phyloP scores from a whole-genome alignment of 37 sponge, comb jelly and placozoan species.

The Eunapius fragilis region DNA sequence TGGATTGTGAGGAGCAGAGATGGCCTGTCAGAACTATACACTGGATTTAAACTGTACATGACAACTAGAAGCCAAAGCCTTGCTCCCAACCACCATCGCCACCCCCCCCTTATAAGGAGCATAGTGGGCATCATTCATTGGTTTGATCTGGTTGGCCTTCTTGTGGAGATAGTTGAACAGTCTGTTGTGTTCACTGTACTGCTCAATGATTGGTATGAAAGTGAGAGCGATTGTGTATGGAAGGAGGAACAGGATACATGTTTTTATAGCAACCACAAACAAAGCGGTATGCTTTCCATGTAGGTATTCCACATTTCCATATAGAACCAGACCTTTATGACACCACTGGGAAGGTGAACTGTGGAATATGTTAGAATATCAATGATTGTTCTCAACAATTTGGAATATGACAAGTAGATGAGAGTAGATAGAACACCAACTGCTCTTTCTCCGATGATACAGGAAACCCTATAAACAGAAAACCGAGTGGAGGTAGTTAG shows the following conservation, averaged over 20 bases:
- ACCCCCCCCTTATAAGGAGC: conserved; percentile 51
- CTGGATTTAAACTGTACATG: not conserved
- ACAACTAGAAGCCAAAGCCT: conserved; percentile 15
- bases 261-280: conserved; percentile 7
- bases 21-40: too few relatives aligned
- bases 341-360: not conserved
- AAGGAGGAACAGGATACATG: conserved; percentile 12
- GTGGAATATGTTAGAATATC: conserved; percentile 1
- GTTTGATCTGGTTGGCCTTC: conserved; percentile 22
- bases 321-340: conserved; percentile 21
- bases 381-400: conserved; percentile 19
- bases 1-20: too few relatives aligned
- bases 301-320: conserved; percentile 33
- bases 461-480: too few relatives aligned
- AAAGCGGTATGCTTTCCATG: not conserved
- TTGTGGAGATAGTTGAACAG: too few relatives aligned
- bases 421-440: conserved; percentile 43
- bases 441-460: not conserved
- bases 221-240: conserved; percentile 21
- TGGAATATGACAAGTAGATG: conserved; percentile 32
- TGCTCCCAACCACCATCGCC: conserved; percentile 34
- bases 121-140: conserved; percentile 37
- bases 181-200: too few relatives aligned
- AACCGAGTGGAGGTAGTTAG: too few relatives aligned
- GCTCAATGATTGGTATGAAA: too few relatives aligned